Percentiles rank a stretch among this genome's conserved stretches.
Conservation (phyloP, 1,140 invertebrate genomes). For the Drosophila albomicans region DNA sequence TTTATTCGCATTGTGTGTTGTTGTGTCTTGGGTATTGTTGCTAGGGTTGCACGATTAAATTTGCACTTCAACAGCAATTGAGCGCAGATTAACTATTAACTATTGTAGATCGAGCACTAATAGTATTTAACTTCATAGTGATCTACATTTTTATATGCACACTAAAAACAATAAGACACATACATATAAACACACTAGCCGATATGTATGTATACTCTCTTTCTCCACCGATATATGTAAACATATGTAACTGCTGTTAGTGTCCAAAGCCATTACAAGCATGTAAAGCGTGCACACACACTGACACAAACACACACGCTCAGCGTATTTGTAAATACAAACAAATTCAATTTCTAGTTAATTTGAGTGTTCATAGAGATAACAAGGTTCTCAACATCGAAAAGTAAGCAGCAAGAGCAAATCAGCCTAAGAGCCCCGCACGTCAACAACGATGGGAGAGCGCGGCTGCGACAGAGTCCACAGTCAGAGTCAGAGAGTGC, state of each 20-base stretch:
- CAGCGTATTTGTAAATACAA: slow-evolving; percentile 53
- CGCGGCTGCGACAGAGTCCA: not conserved
- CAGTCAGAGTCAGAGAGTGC: not conserved
- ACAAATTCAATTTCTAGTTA: slow-evolving; percentile 69
- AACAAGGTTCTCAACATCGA: slow-evolving; percentile 70
- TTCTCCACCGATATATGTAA: not conserved
- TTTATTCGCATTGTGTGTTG: not conserved
- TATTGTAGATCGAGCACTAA: not conserved
- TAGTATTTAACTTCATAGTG: not conserved
- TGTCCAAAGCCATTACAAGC: slow-evolving; percentile 13
- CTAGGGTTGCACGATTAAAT: not conserved
- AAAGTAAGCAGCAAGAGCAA: slow-evolving; percentile 47
- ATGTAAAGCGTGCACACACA: slow-evolving; percentile 5
- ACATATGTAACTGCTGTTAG: not conserved
- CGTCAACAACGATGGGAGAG: slow-evolving; percentile 16
- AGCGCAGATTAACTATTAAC: not conserved
- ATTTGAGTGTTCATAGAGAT: slow-evolving; percentile 74
- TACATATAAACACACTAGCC: not conserved
- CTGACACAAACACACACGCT: not conserved
- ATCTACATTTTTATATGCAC: not conserved
- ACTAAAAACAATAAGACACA: not conserved
- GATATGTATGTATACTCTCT: not conserved
- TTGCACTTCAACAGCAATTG: not conserved
- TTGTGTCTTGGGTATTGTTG: not conserved
- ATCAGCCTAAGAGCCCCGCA: slow-evolving; percentile 27